Base-by-base conservation (phyloP, 2,888 invertebrate species). In the Gymnocheta viridis region DNA sequence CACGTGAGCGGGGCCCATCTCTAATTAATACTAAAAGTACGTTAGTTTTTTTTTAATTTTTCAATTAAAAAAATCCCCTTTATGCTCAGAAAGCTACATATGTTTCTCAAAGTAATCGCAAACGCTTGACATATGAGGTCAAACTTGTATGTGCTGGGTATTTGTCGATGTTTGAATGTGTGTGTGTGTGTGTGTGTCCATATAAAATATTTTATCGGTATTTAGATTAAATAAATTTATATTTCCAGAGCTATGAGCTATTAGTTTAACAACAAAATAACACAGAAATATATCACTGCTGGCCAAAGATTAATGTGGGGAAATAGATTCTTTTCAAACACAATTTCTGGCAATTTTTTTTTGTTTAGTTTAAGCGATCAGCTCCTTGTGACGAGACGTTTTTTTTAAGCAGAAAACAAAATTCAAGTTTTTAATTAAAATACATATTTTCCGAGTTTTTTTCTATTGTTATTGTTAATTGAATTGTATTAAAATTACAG, bases 321-420 rank as follows among this genome's bases (percentile, higher is more conserved):
- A 62, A 60, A 41, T 17, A 76, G 17, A 76, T 76, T 80, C 14
- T 67, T 81, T 64, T 77, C 19, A 73, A 24, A 80, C 24, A 69
- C 4, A 67, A 73, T 54, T 51, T 72, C 47, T 54, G 41, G 51
- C 22, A 49, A 9, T 6, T 58, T 44, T 49, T 29, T 14, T 44
- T 72, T 54, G 5, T 12, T 74, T 77, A 84, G 84, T 84, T 81
- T 78, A 32, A 69, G 29, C 49, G 17, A 58, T 49, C 73, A 41
- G 32, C 73, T 78, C 77, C 47, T 49, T 73, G 77, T 49, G 77
- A 58, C 56, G 54, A 78, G 77, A 81, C 81, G 81, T 62, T 56
- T 66, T 17, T n/a, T 12, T 47, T 41, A 24, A 24, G 17, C 32
- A 66, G 6, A 44, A 3, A 67, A 58, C 4, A 32, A 35, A 41